phyloP scores from a whole-genome alignment of 2,888 invertebrate species.

The Conistra vaccinii region DNA sequence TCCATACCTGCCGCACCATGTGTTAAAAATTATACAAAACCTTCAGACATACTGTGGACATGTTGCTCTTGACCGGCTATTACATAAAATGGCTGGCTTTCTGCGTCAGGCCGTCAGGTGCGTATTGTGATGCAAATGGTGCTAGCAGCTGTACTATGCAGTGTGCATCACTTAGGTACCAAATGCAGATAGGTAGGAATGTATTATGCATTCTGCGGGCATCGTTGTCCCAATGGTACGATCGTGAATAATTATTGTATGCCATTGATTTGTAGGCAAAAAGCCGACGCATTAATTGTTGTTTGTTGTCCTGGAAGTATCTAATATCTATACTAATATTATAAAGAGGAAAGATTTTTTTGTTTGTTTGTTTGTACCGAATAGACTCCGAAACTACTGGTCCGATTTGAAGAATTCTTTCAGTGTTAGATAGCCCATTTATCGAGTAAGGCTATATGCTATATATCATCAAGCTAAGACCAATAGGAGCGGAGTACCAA shows the following conservation, averaged over 20 bases:
- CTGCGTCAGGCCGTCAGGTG: conserved; percentile 51
- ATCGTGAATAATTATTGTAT: conserved; percentile 41
- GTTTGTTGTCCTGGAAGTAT: conserved; percentile 11
- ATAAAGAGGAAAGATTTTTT: too few species aligned
- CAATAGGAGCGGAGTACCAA: too few species aligned
- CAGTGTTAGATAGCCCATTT: too few species aligned
- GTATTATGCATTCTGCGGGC: conserved; percentile 46
- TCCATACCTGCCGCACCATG: conserved; percentile 25
- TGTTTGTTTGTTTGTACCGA: too few species aligned
- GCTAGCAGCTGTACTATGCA: conserved; percentile 50
- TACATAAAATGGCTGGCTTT: conserved; percentile 38
- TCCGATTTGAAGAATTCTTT: too few species aligned
- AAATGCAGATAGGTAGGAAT: conserved; percentile 11
- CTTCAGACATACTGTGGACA: conserved; percentile 40
- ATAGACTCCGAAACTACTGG: too few species aligned
- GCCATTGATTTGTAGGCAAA: conserved; percentile 22
- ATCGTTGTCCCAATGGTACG: conserved; percentile 25
- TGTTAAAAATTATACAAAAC: conserved; percentile 41
- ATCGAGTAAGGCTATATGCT: too few species aligned
- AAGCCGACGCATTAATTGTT: not conserved
- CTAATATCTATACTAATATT: too few species aligned
- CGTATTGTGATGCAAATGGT: conserved; percentile 62
- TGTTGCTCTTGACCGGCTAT: conserved; percentile 53
- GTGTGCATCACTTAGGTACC: conserved; percentile 43
- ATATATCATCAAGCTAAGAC: too few species aligned